Percentiles rank a stretch among this genome's conserved stretches.
phyloP scores from a whole-genome alignment of 2,113 vertebrate species.

The Lagopus leucura region DNA sequence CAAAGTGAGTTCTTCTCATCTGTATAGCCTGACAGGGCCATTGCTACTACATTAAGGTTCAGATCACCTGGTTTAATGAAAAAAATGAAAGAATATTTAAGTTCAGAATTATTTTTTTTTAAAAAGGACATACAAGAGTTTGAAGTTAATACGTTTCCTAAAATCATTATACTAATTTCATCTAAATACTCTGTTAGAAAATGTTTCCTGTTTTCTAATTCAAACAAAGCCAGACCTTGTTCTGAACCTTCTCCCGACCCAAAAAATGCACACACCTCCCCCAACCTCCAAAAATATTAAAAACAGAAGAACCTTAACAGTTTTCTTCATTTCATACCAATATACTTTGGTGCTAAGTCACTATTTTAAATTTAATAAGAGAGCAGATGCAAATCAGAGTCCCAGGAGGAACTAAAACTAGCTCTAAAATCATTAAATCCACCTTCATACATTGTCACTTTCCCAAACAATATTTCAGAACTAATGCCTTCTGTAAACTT shows the following conservation, averaged over 20 bases:
- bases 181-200: neutral
- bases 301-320: neutral
- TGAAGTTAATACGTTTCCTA: neutral
- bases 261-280: neutral
- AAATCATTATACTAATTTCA: neutral
- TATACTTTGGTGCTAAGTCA: neutral
- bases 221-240: accelerated
- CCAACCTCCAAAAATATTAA: neutral
- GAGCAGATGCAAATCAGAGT: neutral
- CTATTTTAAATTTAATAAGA: neutral
- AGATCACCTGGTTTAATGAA: constrained; percentile 85
- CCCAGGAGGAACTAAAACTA: neutral
- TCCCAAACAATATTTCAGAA: neutral
- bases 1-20: constrained; percentile 97
- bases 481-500: neutral
- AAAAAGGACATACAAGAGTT: neutral
- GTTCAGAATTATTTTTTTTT: neutral
- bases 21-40: constrained; percentile 97
- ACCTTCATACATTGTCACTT: neutral
- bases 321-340: neutral
- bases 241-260: neutral
- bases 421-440: neutral
- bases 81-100: neutral
- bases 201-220: neutral
- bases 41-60: constrained; percentile 98